Conservation (phyloP, 1,140 invertebrate species). For the Apis laboriosa region DNA sequence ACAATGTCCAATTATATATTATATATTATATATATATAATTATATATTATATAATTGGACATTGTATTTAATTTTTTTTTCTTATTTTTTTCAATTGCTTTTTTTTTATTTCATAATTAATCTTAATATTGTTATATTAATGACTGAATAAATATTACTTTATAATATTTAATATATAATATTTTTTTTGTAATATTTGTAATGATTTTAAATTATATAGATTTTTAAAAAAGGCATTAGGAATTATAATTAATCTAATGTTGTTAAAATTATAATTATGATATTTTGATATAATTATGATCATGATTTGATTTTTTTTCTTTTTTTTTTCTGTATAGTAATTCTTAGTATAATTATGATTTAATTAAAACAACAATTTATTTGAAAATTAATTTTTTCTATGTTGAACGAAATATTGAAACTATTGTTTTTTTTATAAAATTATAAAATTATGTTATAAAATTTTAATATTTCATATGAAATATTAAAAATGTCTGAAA, state of each 20-base stretch:
- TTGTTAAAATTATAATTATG: not conserved
- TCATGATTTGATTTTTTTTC: too few relatives aligned
- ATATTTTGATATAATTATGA: not conserved
- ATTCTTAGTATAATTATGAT: not conserved
- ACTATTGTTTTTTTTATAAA: not conserved
- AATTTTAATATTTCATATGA: not conserved
- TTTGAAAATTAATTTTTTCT: not conserved
- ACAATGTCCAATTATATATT: too few relatives aligned
- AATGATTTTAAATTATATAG: slow-evolving; percentile 2
- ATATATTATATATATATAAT: too few relatives aligned
- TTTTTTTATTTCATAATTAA: not conserved
- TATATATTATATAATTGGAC: not conserved
- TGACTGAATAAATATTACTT: not conserved
- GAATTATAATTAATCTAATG: not conserved
- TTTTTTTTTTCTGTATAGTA: not conserved
- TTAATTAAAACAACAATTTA: not conserved
- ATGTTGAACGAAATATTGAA: not conserved
- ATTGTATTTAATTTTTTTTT: not conserved
- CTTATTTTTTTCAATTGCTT: not conserved
- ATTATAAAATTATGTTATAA: not conserved
- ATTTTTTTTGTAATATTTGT: too few relatives aligned
- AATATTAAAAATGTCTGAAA: slow-evolving; percentile 13
- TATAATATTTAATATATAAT: too few relatives aligned
- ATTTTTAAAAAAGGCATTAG: not conserved
- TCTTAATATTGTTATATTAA: not conserved